Evolutionary conservation across 2,797 vertebrate genomes (phyloP).

Genomic region (Rhadinocentrus ornatus): DNA sequence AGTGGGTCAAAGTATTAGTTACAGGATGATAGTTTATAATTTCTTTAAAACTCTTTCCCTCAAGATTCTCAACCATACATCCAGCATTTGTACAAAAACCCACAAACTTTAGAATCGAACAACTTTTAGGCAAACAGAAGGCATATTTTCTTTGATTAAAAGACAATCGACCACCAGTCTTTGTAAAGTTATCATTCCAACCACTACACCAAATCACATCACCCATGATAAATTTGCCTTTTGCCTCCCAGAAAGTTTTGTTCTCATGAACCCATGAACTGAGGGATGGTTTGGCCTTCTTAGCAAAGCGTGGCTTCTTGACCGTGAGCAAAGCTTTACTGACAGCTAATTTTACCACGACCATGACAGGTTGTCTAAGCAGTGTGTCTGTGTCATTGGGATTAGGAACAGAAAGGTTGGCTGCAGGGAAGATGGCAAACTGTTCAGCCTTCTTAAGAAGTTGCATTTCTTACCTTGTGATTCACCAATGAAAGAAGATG

Average conservation of each 20-base stretch:
- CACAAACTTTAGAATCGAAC: background rate
- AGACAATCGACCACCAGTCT: slow-evolving; percentile 7
- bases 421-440: slow-evolving; percentile 21
- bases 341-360: slow-evolving; percentile 33
- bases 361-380: slow-evolving; percentile 35
- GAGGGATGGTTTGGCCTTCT: slow-evolving; percentile 19
- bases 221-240: background rate
- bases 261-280: slow-evolving; percentile 25
- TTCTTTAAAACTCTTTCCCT: background rate
- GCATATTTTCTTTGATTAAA: slow-evolving; percentile 25
- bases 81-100: background rate
- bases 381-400: slow-evolving; percentile 13
- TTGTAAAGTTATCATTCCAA: slow-evolving; percentile 28
- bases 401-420: slow-evolving; percentile 23
- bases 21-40: background rate
- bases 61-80: background rate
- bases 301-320: slow-evolving; percentile 18
- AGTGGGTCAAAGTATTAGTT: background rate
- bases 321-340: slow-evolving; percentile 29
- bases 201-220: slow-evolving; percentile 23
- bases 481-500: slow-evolving; percentile 41
- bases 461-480: slow-evolving; percentile 36
- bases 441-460: slow-evolving; percentile 29
- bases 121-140: background rate
- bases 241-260: slow-evolving; percentile 13